Base-by-base conservation (phyloP, 2,113 vertebrate genomes). In the Lepisosteus osseus region DNA sequence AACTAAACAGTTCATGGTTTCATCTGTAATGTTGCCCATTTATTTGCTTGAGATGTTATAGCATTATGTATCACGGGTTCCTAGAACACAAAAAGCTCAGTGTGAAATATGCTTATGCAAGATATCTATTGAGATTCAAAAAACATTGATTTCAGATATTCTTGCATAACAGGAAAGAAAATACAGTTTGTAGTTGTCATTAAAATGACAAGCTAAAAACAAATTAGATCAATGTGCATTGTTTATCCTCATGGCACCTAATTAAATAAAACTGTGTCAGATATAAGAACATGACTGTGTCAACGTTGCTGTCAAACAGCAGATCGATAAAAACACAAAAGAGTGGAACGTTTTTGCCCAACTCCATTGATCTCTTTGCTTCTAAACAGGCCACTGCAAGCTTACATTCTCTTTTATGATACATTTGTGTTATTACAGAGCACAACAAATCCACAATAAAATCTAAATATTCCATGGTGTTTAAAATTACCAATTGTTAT, bases 241-340 rank as follows among this genome's bases (percentile, higher is more conserved):
- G 62, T 41, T 41, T 65, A 65, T 40, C 41, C 62, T 65, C 62
- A 29, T 40, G 62, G 41, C 17, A 29, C 17, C 62, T 65, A 65
- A 65, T 65, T 65, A 65, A 65, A 40, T 65, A 15, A 65, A 8
- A 7, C 41, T 65, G 41, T 65, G 62, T 65, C 62, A 41, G 62
- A 65, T 65, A 41, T 41, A 65, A 8, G 62, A 65, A 65, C 7
- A 65, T 9, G 41, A 65, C 62, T 1, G 62, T 64, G 62, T 65
- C 62, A 65, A 65, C 7, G 62, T 65, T 7, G 8, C 62, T 29
- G 3, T 65, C 62, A 65, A 41, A 65, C 62, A 65, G 6, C 17
- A 41, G 62, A 41, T 41, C 62, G 1, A 65, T 65, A 65, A 13
- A 13, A 59, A 65, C 7, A 41, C 62, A 65, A 7, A 12, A 4